phyloP scores from a whole-genome alignment of 2,113 vertebrate species.

The Tenebrosternarchus preto region DNA sequence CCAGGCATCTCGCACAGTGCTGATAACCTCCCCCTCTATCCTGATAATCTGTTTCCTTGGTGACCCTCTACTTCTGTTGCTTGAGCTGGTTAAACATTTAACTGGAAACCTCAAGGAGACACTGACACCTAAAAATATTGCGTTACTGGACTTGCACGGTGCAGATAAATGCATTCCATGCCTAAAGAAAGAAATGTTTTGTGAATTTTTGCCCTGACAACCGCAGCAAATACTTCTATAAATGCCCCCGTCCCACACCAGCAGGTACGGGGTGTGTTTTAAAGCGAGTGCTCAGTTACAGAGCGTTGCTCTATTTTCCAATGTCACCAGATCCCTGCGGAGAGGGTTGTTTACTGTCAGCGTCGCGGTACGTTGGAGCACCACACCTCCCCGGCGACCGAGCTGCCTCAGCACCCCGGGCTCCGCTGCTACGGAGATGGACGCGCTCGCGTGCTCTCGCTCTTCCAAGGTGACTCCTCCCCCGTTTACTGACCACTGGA shows the following conservation, averaged over 20 bases:
- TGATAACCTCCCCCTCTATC: constrained; percentile 58
- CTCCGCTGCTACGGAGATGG: background rate
- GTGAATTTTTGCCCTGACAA: constrained; percentile 44
- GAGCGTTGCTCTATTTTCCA: constrained; percentile 58
- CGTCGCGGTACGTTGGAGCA: constrained; percentile 54
- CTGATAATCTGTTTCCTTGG: constrained; percentile 51
- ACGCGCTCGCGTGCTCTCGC: background rate
- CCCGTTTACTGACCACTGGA: constrained; percentile 47
- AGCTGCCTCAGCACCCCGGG: background rate
- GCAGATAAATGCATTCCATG: constrained; percentile 24
- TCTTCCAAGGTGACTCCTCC: constrained; percentile 52
- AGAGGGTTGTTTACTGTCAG: constrained; percentile 59
- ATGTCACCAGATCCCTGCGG: constrained; percentile 53
- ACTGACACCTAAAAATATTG: constrained; percentile 44
- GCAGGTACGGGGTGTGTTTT: constrained; percentile 43
- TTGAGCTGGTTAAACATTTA: constrained; percentile 35
- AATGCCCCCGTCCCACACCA: constrained; percentile 33
- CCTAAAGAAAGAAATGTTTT: constrained; percentile 37
- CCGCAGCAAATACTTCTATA: constrained; percentile 50
- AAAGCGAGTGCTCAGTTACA: constrained; percentile 35
- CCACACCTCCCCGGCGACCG: constrained; percentile 24
- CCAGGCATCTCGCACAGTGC: constrained; percentile 52
- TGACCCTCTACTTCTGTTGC: constrained; percentile 43
- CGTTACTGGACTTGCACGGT: constrained; percentile 46
- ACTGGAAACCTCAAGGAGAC: constrained; percentile 45